Conservation (phyloP, 2,888 invertebrate species). For the Nomada ferruginata region DNA sequence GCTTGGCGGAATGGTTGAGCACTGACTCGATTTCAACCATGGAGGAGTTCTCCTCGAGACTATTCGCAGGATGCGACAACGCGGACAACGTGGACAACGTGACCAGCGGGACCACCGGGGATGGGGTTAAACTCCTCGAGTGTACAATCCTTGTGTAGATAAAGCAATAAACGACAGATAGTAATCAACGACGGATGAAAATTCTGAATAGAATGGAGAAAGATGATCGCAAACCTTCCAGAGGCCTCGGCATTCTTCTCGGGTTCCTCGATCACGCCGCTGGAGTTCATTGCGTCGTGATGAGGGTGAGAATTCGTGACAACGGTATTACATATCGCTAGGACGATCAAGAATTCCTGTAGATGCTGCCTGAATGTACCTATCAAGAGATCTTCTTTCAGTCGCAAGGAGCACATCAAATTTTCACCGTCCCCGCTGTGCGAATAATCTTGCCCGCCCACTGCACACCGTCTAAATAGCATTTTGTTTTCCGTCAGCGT, state of each 20-base stretch:
- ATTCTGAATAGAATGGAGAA: too few species aligned
- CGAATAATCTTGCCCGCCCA: conserved; percentile 95
- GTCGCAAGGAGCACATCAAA: conserved; percentile 85
- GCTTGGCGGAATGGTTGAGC: conserved; percentile 44
- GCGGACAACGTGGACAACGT: conserved; percentile 77
- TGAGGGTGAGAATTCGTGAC: conserved; percentile 95
- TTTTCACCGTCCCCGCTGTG: conserved; percentile 90
- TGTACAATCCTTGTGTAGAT: conserved; percentile 90
- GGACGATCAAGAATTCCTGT: conserved; percentile 94
- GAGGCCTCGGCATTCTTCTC: conserved; percentile 75
- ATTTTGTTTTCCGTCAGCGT: conserved; percentile 99
- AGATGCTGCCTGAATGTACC: conserved; percentile 89
- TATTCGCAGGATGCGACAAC: conserved; percentile 41
- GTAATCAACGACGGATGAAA: background rate
- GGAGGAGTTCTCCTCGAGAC: conserved; percentile 48
- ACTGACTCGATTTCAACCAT: conserved; percentile 54
- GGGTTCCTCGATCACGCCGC: conserved; percentile 87
- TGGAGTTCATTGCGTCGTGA: conserved; percentile 90
- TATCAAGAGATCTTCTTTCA: conserved; percentile 85
- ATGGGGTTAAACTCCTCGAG: conserved; percentile 90
- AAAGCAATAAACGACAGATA: background rate
- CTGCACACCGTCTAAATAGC: conserved; percentile 96
- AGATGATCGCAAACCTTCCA: conserved; percentile 84
- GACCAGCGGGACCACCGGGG: conserved; percentile 86
- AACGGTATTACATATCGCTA: conserved; percentile 98